Base-by-base conservation (phyloP, 2,797 vertebrate species). In the Eurystomus glaucurus region DNA sequence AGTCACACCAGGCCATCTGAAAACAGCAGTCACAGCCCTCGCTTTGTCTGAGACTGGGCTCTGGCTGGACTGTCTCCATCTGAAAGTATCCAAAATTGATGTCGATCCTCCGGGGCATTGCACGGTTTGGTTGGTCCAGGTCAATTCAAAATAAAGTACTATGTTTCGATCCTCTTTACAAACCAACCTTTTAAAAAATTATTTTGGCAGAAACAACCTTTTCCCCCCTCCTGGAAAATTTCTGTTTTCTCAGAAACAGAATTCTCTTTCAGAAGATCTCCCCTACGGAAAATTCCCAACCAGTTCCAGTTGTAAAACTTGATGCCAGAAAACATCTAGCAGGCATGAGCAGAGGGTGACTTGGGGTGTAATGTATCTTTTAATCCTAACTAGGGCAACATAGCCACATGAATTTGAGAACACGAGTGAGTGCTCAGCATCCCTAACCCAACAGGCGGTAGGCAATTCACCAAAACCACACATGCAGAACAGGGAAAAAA, bases 141-240 rank as follows among this genome's bases (percentile, higher is more conserved):
- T 55, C 39, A 75, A 45, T 94, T 65, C 20, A 85, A 55, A 76
- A 88, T 72, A 0, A 87, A 91, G 43, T 65, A 23, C 28, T 37
- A 0, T 66, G 37, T 88, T 91, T 93, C 2, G 3, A 75, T 85
- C 45, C 11, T 78, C 57, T 81, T 84, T 41, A 43, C 41, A 91
- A 93, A 94, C 54, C 72, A 91, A 79, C 25, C 17, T 76, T 76
- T 58, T n/a, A 41, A 2, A 29, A 35, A 3, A 2, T 37, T 25
- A 26, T 60, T 70, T 85, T 91, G n/a, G 65, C 87, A 90, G 62
- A 76, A 90, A 26, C 18, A 48, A 21, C 10, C 9, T 74, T 82
- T 89, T 88, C 39, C 68, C 12, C 39, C 23, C 26, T 50, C 39
- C 46, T 88, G 85, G 85, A 96, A 95, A 88, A 92, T 66, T 88